Evolutionary conservation across 2,797 vertebrate species (phyloP).

Genomic region (Rhynchotus rufescens): DNA sequence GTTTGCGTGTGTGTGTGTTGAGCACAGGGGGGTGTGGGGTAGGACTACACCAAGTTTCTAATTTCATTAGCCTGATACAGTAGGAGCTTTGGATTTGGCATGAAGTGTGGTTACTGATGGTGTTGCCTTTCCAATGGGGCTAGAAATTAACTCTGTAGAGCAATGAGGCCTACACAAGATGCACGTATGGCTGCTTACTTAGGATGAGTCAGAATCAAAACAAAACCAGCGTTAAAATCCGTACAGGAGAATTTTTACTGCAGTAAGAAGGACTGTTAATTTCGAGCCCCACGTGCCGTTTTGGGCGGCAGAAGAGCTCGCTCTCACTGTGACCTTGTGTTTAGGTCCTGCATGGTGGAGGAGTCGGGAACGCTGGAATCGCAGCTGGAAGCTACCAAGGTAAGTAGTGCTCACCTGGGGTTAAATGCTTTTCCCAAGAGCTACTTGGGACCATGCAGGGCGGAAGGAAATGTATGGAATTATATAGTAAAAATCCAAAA

Average conservation of each 20-base stretch:
- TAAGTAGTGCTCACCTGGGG: slow-evolving; percentile 54
- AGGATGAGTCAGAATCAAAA: slow-evolving; percentile 33
- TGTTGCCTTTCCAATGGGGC: slow-evolving; percentile 56
- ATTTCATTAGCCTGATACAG: not conserved
- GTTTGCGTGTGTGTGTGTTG: slow-evolving; percentile 50
- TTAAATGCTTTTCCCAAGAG: not conserved
- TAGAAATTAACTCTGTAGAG: slow-evolving; percentile 40
- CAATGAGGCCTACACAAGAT: not conserved
- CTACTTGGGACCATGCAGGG: not conserved
- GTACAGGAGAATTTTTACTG: not conserved
- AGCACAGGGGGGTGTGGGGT: slow-evolving; percentile 3
- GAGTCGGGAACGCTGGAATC: slow-evolving; percentile 97
- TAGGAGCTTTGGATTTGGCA: slow-evolving; percentile 63
- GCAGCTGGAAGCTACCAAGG: slow-evolving; percentile 98
- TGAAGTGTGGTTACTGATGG: slow-evolving; percentile 46
- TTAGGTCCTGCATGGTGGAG: slow-evolving; percentile 98
- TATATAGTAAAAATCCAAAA: not conserved
- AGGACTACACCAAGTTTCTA: not conserved
- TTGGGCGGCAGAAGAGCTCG: not conserved
- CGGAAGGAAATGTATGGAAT: not conserved
- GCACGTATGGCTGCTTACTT: not conserved
- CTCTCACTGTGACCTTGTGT: slow-evolving; percentile 67
- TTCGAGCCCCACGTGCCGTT: not conserved
- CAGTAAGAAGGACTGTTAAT: slow-evolving; percentile 40
- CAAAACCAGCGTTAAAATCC: not conserved